Evolutionary conservation across 1,140 invertebrate genomes (phyloP).

Genomic region (Apis laboriosa): DNA sequence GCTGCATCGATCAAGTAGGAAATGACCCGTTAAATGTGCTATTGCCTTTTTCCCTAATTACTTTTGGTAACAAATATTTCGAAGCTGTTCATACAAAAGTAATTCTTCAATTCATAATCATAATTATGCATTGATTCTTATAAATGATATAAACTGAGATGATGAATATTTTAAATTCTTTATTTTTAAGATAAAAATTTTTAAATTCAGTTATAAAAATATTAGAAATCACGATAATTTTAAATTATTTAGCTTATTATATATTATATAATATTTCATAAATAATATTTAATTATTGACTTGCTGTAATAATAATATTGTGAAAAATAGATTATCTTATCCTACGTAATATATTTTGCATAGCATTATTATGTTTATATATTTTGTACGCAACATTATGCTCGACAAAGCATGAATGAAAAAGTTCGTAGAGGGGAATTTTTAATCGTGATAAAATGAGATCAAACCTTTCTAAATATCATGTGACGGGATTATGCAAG

Average conservation of each 20-base stretch:
- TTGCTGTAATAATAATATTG: no score
- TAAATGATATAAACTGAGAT: neutral
- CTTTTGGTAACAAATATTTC: neutral
- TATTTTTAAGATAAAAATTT: no score
- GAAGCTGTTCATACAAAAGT: neutral
- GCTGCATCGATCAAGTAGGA: neutral
- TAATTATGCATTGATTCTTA: no score
- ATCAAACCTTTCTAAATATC: slow-evolving; percentile 19
- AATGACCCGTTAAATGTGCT: neutral
- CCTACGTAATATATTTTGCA: neutral
- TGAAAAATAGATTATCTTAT: neutral
- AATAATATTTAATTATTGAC: no score
- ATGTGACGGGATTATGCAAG: neutral
- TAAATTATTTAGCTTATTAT: no score
- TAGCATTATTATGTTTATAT: neutral
- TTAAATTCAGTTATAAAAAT: no score
- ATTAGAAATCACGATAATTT: no score
- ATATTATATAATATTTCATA: no score
- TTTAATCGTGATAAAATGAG: neutral
- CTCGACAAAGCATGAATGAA: slow-evolving; percentile 12
- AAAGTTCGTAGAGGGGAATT: neutral
- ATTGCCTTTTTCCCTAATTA: neutral
- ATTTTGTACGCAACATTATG: neutral
- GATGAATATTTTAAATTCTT: neutral
- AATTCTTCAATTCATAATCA: neutral